Conservation (phyloP, 2,888 invertebrate species). For the Malachius bipustulatus region DNA sequence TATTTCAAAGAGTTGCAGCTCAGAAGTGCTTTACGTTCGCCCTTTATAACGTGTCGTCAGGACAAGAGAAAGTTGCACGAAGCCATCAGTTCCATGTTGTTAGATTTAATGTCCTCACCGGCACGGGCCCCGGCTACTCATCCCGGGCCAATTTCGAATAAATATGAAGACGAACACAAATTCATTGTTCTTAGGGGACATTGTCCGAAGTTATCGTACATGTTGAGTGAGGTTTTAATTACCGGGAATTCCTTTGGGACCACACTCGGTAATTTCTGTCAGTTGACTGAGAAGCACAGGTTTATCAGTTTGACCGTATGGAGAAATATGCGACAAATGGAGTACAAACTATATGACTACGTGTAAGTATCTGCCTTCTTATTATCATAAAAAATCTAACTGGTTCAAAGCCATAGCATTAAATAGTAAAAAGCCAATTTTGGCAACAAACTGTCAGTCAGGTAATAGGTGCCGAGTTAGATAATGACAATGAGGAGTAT, state of each 20-base stretch:
- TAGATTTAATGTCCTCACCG: constrained; percentile 25
- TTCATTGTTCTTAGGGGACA: constrained; percentile 17
- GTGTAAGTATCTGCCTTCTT: too few species aligned
- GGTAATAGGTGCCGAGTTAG: too few species aligned
- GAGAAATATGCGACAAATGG: constrained; percentile 47
- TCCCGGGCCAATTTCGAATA: constrained; percentile 14
- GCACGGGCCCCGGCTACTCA: constrained; percentile 20
- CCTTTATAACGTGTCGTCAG: too few species aligned
- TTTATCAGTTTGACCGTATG: constrained; percentile 45
- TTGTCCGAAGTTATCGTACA: constrained; percentile 20
- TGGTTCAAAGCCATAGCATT: too few species aligned
- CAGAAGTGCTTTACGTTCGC: too few species aligned
- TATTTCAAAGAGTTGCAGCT: too few species aligned
- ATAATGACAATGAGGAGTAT: too few species aligned
- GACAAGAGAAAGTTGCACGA: constrained; percentile 26
- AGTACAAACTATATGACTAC: constrained; percentile 37
- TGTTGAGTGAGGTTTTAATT: constrained; percentile 21
- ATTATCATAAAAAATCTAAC: too few species aligned
- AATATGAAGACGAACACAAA: constrained; percentile 10
- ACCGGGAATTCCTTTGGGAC: constrained; percentile 29
- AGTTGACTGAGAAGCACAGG: constrained; percentile 40
- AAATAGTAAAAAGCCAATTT: too few species aligned
- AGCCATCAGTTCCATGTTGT: constrained; percentile 23
- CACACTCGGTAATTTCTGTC: constrained; percentile 41
- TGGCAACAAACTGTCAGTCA: too few species aligned